Evolutionary conservation across 2,888 invertebrate genomes (phyloP), one percentile per base, ranked within the genome.

Genomic region (Parascotia fuliginaria): DNA sequence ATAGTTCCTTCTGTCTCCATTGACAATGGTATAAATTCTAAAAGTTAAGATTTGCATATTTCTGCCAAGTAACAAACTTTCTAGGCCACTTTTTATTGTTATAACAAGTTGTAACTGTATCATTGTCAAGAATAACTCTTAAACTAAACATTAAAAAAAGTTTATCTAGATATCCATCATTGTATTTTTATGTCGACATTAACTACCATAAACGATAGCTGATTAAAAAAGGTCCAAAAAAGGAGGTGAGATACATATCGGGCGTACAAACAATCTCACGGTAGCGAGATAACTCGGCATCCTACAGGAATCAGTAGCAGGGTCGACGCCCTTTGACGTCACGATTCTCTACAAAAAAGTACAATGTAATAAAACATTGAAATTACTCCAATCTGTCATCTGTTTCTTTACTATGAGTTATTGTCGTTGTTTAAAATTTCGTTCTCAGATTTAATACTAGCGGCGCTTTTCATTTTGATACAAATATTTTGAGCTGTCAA

Each of bases 311-410:
- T 77, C 77, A 76, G 86, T 82, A 83, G 86, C 82, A 60, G 65
- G 87, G 83, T 89, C 81, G 73, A 75, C 65, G 77, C 81, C 79
- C 87, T 71, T 67, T 73, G 65, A 73, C 79, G 83, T 82, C 84
- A 86, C 83, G 85, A 77, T 85, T 84, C 73, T 76, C 65, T 58
- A 77, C 71, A 83, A 85, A 86, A n/a, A 82, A 83, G 68, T 70
- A 66, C 60, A 65, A 39, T 60, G 78, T 74, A 83, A 87, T 89
- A 88, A 87, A 87, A 72, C 83, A 87, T 85, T 81, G 73, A 77
- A 77, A 82, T 81, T 82, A 79, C 67, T 77, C 79, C 84, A 85
- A 85, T 88, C 85, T 87, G 84, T 89, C 89, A 84, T 87, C 79
- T 83, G n/a, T n/a, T n/a, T n/a, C n/a, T n/a, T n/a, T n/a, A n/a